These are phyloP conservation scores for Lepidocolaptes lacrymiger DNA, from an alignment of 2,797 vertebrate species.

Conservation along the genomic window DNA sequence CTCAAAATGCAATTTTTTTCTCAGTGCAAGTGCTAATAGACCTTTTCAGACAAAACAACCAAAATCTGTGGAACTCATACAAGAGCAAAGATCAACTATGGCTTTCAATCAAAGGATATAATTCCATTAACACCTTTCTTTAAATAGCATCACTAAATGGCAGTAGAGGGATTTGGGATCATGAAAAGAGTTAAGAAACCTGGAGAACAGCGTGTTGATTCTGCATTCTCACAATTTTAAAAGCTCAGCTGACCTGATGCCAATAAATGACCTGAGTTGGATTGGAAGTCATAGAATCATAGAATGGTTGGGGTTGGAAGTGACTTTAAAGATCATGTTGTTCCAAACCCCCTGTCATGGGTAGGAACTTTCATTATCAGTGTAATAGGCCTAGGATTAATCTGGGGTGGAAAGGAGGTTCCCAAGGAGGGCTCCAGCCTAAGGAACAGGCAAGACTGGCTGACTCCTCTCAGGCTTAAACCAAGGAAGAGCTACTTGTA, in stretches of 20 bases:
- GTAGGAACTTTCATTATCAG: not conserved
- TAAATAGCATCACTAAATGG: not conserved
- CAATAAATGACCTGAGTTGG: not conserved
- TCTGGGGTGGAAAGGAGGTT: not conserved
- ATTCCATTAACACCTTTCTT: not conserved
- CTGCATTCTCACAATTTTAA: not conserved
- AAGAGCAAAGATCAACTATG: not conserved
- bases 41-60: constrained; percentile 4
- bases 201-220: not conserved
- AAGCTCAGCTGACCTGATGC: not conserved
- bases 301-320: not conserved
- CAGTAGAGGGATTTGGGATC: not conserved
- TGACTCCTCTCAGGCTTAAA: not conserved
- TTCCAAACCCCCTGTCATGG: not conserved
- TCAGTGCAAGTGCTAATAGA: not conserved
- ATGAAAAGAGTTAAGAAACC: not conserved
- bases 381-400: not conserved
- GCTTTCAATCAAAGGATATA: not conserved
- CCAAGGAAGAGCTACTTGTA: not conserved
- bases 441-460: not conserved
- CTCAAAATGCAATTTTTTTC: constrained; percentile 21
- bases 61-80: not conserved
- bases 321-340: not conserved
- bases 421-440: not conserved
- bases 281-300: not conserved